Evolutionary conservation across 2,888 invertebrate genomes (phyloP), one percentile per base, ranked within the genome.

Genomic region (Rhaphigaster nebulosa): DNA sequence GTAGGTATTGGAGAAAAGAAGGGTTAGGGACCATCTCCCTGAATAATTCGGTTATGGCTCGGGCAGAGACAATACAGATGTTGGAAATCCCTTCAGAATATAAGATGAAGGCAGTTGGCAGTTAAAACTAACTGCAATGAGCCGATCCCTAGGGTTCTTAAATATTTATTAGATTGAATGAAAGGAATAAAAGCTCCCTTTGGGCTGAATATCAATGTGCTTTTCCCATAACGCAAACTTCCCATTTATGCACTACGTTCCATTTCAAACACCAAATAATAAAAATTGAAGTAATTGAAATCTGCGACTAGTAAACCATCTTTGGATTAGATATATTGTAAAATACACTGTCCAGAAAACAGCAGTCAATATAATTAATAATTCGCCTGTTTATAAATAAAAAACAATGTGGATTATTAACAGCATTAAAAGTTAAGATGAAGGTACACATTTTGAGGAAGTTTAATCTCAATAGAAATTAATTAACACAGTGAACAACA

Each of bases 161-260:
- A 84, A 84, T 84, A 84, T 84, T 84, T 84, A 84, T 84, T 84
- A 84, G 84, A n/a, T n/a, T 84, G 84, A 84, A 45, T n/a, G 84
- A 84, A 50, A 84, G 45, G 84, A 84, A 84, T 84, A 84, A 84
- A 84, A 84, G 84, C 26, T 41, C 84, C 45, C 84, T 45, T 26
- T n/a, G 34, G 41, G 45, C 26, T 84, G 84, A 84, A 84, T 84
- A 84, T 84, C 84, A 84, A 84, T 76, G 70, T 23, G 10, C 70
- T 23, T 1, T 23, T 76, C 8, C 20, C 34, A 34, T 76, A 76
- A 76, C 70, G 70, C 6, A 20, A 76, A 76, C 3, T 76, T 76
- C 34, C 70, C 23, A 8, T 18, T 34, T 38, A 38, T 38, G 70
- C 70, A 20, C 8, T 34, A 0, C 5, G 18, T 18, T 20, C 34